Conservation (phyloP, 2,113 vertebrate species). For the Cavia aperea region DNA sequence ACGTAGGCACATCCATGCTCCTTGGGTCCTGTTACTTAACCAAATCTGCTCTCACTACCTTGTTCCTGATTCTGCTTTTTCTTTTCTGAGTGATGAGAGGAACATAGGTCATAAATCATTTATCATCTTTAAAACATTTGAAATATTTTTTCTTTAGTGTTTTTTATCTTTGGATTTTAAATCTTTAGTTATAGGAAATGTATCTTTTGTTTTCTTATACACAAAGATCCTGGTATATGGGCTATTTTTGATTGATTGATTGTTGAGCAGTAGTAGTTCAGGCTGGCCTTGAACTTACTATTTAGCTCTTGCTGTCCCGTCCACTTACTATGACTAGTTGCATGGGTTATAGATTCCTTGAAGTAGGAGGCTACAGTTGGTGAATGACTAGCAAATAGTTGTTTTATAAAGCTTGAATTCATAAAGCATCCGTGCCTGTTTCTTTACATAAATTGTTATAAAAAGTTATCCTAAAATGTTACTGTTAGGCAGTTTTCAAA, state of each 20-base stretch:
- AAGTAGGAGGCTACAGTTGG: neutral
- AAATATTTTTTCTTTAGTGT: conserved; percentile 17
- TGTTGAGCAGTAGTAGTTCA: neutral
- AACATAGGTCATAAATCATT: neutral
- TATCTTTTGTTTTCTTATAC: neutral
- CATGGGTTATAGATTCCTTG: neutral
- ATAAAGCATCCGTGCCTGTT: neutral
- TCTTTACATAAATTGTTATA: neutral
- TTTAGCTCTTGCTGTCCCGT: neutral
- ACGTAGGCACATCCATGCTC: neutral
- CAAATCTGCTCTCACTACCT: neutral
- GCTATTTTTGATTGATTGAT: neutral
- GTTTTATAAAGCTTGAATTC: conserved; percentile 21
- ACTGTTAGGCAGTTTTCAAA: neutral
- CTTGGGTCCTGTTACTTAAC: neutral
- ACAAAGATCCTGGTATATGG: neutral
- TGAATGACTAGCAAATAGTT: conserved; percentile 32
- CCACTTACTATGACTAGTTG: neutral
- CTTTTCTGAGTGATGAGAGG: neutral
- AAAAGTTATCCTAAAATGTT: conserved; percentile 32
- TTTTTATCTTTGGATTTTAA: conserved; percentile 30
- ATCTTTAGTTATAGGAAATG: neutral
- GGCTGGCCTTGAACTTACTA: neutral
- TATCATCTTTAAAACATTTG: neutral
- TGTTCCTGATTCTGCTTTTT: neutral